These are phyloP conservation scores for Pangasius krempfi DNA, from an alignment of 2,797 vertebrate species.

Conservation along the genomic window DNA sequence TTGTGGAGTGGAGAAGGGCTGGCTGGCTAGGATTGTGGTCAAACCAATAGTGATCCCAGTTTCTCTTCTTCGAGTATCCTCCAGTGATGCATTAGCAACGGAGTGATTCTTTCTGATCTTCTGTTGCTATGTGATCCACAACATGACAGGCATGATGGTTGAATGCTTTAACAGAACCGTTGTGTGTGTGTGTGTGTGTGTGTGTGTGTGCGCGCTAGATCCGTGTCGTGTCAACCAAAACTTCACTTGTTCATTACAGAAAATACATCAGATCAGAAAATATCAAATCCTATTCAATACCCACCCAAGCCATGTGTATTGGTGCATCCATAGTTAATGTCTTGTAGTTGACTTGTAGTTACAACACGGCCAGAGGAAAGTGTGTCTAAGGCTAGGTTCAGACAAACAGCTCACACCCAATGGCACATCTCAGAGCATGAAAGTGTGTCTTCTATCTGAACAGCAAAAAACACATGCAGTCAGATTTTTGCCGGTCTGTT, in stretches of 20 bases:
- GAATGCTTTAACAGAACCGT: neutral
- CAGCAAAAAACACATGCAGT: neutral
- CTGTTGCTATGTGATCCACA: neutral
- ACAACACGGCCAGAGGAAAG: neutral
- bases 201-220: neutral
- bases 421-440: neutral
- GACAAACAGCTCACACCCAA: neutral
- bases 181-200: neutral
- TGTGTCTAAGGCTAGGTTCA: neutral
- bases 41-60: neutral
- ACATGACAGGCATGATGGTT: neutral
- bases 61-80: neutral
- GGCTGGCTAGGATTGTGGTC: constrained; percentile 18
- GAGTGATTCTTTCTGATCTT: neutral
- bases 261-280: neutral
- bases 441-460: neutral
- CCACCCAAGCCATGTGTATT: neutral
- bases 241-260: neutral
- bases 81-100: neutral
- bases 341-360: too few relatives aligned
- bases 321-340: neutral
- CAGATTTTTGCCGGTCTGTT: neutral
- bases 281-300: neutral
- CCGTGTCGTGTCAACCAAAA: neutral
- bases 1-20: constrained; percentile 7